Evolutionary conservation across 1,140 invertebrate species (phyloP), one percentile per base, ranked within the genome.

Genomic region (Lasioglossum albipes): DNA sequence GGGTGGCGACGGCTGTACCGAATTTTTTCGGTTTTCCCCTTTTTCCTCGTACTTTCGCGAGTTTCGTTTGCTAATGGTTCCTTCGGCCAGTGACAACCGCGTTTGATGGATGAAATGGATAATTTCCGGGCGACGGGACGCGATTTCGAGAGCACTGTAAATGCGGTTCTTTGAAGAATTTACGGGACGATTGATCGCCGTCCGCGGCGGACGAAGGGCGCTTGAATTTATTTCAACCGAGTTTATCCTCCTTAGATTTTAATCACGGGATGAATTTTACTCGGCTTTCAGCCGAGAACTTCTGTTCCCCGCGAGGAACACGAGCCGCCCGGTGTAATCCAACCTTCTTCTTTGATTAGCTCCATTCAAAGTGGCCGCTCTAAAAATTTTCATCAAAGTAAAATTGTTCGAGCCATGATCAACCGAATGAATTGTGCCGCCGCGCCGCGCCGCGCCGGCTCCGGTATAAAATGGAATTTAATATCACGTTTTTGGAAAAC

Each of bases 241-340:
- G 45, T 65, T 78, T 65, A 78, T 78, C n/a, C 57, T 62, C 22
- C 45, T 22, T 18, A 61, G 20, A 36, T 79, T 75, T 79, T 59
- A 75, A 79, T 75, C 71, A 36, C 52, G 49, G 0, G 27, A 75
- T 67, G 71, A 74, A 67, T 75, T 66, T 75, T 22, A 20, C 18
- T 6, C 61, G 69, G 52, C 18, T 31, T 52, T 16, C 0, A 18
- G 31, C 16, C 18, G 36, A 5, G 68, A 16, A 73, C 27, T 49
- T 31, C 13, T n/a, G 18, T 52, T 59, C 20, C 20, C 2, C 45
- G 45, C 12, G 7, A 1, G 41, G 42, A 70, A 77, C 36, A 41
- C 62, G 62, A 65, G 9, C 67, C 42, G 7, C 7, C 16, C 52
- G 1, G 27, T 7, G 49, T 45, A 49, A 73, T 79, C 72, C 20